Conservation (phyloP, 2,888 invertebrate genomes). For the Cephus spinipes region DNA sequence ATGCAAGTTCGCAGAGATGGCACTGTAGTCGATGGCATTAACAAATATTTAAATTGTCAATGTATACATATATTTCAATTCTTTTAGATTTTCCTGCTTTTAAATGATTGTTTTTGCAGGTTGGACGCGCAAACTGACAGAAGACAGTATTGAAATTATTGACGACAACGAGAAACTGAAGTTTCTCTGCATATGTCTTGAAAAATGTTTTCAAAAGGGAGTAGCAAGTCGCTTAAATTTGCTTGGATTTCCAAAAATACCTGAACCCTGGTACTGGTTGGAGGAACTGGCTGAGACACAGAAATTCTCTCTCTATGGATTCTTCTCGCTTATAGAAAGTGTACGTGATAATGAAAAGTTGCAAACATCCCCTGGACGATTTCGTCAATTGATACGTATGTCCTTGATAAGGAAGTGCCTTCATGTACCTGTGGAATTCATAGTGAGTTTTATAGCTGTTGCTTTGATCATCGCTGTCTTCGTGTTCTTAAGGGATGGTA, state of each 20-base stretch:
- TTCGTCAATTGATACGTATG: constrained; percentile 68
- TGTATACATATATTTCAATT: neutral
- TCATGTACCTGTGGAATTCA: constrained; percentile 69
- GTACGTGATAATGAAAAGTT: constrained; percentile 65
- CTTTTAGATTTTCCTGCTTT: neutral
- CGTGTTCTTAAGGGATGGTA: constrained; percentile 19
- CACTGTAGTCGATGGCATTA: neutral
- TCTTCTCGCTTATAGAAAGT: constrained; percentile 66
- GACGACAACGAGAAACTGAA: constrained; percentile 68
- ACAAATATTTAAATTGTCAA: neutral
- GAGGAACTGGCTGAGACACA: constrained; percentile 64
- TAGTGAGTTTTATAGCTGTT: constrained; percentile 54
- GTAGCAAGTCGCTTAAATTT: constrained; percentile 64
- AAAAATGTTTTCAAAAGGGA: constrained; percentile 72
- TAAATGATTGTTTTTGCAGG: constrained; percentile 49
- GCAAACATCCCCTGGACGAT: constrained; percentile 65
- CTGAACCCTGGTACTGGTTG: constrained; percentile 71
- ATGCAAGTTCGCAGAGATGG: neutral
- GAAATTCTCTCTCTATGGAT: constrained; percentile 49
- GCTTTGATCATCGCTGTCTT: neutral
- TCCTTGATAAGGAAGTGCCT: constrained; percentile 70
- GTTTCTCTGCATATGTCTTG: constrained; percentile 70
- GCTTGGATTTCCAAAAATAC: constrained; percentile 64
- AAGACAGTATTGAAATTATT: constrained; percentile 60
- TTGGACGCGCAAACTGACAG: constrained; percentile 64